A percentile compares a stretch with the other conserved stretches of the same genome.
Evolutionary conservation across 1,140 invertebrate genomes (phyloP).

Genomic region (Calosoma granatense): DNA sequence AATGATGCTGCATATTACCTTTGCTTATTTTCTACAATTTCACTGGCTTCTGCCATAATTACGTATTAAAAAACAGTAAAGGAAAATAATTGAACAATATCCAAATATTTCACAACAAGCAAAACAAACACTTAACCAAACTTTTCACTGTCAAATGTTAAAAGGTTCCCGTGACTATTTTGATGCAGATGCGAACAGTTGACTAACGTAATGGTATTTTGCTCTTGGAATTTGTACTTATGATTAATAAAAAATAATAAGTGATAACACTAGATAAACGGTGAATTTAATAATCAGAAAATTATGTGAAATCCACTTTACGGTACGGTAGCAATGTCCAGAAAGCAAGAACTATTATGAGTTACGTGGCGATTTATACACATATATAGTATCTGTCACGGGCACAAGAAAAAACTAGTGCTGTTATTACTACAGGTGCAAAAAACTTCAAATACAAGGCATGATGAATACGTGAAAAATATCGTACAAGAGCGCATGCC

Average conservation of each 20-base stretch:
- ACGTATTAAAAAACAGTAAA: background rate
- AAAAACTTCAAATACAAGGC: no score
- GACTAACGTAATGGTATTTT: no score
- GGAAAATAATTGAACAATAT: background rate
- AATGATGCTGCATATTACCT: conserved; percentile 5
- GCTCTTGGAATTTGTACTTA: background rate
- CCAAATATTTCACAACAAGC: background rate
- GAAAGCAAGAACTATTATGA: no score
- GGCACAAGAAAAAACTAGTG: no score
- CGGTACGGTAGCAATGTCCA: background rate
- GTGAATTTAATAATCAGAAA: no score
- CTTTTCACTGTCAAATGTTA: background rate
- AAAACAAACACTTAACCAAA: conserved; percentile 1
- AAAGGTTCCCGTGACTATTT: background rate
- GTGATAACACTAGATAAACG: no score
- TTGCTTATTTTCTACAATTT: background rate
- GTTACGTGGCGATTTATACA: no score
- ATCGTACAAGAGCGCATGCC: no score
- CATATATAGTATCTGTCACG: no score
- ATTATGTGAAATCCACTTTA: background rate
- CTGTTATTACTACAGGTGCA: no score
- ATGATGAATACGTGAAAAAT: no score
- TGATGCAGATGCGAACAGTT: background rate
- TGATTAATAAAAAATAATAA: background rate
- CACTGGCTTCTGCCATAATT: background rate